Evolutionary conservation across 2,113 vertebrate genomes (phyloP).

Genomic region (Gallinago undulata): DNA sequence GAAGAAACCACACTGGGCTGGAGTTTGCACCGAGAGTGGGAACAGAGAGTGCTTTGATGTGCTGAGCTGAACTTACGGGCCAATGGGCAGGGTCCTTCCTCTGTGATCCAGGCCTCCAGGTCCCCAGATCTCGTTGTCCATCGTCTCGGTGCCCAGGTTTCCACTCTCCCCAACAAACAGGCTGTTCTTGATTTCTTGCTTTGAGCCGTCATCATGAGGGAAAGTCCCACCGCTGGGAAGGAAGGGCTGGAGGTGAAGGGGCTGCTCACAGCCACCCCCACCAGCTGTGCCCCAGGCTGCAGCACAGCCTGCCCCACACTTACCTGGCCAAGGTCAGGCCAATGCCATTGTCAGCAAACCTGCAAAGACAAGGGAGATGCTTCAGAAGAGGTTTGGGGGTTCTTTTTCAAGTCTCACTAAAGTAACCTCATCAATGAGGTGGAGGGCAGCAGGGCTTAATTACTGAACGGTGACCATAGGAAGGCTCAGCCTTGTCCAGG

Average conservation of each 20-base stretch:
- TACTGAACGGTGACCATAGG: neutral
- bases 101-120: conserved; percentile 85
- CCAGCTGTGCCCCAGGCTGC: neutral
- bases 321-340: conserved; percentile 95
- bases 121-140: conserved; percentile 86
- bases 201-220: conserved; percentile 93
- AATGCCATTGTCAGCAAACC: conserved; percentile 97
- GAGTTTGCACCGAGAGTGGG: neutral
- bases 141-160: conserved; percentile 83
- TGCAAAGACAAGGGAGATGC: conserved; percentile 54
- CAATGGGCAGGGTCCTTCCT: conserved; percentile 87
- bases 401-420: neutral
- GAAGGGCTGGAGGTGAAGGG: neutral
- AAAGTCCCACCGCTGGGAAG: conserved; percentile 90
- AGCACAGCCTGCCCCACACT: neutral
- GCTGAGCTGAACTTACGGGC: conserved; percentile 80
- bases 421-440: neutral
- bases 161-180: conserved; percentile 95
- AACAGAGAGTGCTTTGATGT: neutral
- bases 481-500: neutral
- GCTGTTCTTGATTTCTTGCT: conserved; percentile 94
- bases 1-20: neutral
- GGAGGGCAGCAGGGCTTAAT: neutral
- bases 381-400: neutral
- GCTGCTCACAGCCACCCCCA: neutral